Evolutionary conservation across 2,113 vertebrate species (phyloP).

Genomic region (Camelus dromedarius): DNA sequence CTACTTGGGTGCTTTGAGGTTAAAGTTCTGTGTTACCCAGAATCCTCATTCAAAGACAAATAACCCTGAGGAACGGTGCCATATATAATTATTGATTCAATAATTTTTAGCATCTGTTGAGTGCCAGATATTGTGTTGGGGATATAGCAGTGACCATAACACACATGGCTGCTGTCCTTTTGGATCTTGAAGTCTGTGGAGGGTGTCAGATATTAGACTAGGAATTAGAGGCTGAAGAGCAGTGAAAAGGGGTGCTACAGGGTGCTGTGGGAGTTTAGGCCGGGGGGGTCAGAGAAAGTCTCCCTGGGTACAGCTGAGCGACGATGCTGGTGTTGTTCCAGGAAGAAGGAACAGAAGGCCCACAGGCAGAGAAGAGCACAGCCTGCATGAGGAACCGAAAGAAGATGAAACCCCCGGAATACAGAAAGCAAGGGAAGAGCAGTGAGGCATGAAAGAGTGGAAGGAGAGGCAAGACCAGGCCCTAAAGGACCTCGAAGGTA

Average conservation of each 20-base stretch:
- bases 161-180: not conserved
- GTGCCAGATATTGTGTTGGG: not conserved
- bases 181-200: not conserved
- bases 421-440: not conserved
- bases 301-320: not conserved
- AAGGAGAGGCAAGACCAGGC: no score
- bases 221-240: not conserved
- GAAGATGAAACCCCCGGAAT: not conserved
- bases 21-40: not conserved
- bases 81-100: not conserved
- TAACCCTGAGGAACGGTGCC: not conserved
- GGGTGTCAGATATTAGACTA: not conserved
- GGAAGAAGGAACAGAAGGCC: not conserved
- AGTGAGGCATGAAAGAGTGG: not conserved
- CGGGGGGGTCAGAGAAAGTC: not conserved
- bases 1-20: not conserved
- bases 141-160: not conserved
- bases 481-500: not conserved
- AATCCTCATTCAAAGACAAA: not conserved
- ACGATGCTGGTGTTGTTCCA: not conserved
- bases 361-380: not conserved
- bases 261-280: not conserved
- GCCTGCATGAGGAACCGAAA: not conserved
- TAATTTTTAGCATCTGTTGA: not conserved
- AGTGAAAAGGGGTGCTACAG: not conserved